Base-by-base conservation (phyloP, 2,888 invertebrate genomes). In the Minunthozetes semirufus region DNA sequence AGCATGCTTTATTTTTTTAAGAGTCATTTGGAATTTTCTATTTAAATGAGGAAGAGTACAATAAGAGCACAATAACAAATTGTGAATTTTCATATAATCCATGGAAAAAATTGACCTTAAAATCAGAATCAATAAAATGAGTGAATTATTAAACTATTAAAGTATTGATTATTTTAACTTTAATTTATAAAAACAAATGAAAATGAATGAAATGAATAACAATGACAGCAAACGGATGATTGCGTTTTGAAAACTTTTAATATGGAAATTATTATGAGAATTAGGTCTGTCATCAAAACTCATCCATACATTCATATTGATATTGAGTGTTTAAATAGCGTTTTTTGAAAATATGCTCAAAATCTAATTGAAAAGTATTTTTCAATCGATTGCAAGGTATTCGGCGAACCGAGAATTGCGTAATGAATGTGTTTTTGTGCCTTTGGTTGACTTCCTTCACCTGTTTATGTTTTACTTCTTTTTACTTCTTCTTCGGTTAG, bases 361-460 rank as follows among this genome's bases (percentile, higher is more conserved):
- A 50, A 19, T n/a, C n/a, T 50, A 19, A 50, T 19, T 50, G 50
- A 50, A 50, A 50, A 50, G 3, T n/a, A n/a, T 50, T 19, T 9
- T 50, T 50, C 19, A 50, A 48, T 50, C 19, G 50, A 50, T 50
- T 5, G 38, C n/a, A 33, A n/a, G 15, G 38, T 42, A 19, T 9
- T 63, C 25, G 33, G 63, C 33, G 9, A 38, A 63, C 33, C 38
- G 68, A 13, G 33, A 6, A 42, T 68, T 68, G 19, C 33, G 68
- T 68, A 68, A 68, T 68, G 68, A 42, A 42, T 68, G 68, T 68
- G 68, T 68, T 68, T 68, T 68, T 68, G 42, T 68, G 46, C 42
- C 19, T 42, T 38, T 68, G 17, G 25, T 61, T 29, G 13, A 68
- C 68, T 68, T 68, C 68, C 68, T 68, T 68, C 42, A 68, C 68